A percentile compares a stretch with the other conserved stretches of the same genome.
Conservation (phyloP, 2,113 vertebrate genomes). For the Antidorcas marsupialis region DNA sequence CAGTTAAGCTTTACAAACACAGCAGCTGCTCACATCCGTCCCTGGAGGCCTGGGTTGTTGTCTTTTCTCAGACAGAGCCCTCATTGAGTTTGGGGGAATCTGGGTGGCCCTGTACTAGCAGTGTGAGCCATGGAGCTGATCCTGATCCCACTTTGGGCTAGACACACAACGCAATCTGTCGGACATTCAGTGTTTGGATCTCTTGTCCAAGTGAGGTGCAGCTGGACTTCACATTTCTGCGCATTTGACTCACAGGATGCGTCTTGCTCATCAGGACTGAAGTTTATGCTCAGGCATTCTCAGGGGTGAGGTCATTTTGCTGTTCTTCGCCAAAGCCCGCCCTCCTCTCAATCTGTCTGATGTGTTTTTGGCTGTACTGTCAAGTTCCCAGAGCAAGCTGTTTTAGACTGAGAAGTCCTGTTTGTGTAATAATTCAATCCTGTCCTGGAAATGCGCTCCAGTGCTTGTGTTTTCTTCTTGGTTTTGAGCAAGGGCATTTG, state of each 20-base stretch:
- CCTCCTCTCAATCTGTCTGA: slow-evolving; percentile 18
- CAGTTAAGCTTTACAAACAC: neutral
- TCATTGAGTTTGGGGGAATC: neutral
- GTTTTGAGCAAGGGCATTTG: neutral
- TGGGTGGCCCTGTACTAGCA: neutral
- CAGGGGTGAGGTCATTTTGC: slow-evolving; percentile 40
- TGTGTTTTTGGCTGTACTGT: neutral
- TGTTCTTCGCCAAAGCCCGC: neutral
- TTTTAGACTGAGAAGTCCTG: neutral
- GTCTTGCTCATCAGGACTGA: neutral
- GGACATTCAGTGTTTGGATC: neutral
- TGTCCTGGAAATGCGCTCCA: neutral
- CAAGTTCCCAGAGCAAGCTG: slow-evolving; percentile 43
- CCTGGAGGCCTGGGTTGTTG: neutral
- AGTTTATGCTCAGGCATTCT: neutral
- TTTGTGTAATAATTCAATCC: neutral
- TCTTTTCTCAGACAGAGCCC: slow-evolving; percentile 18
- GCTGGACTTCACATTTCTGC: neutral
- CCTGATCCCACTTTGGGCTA: neutral
- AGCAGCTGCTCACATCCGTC: slow-evolving; percentile 38
- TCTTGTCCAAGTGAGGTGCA: neutral
- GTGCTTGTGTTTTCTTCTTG: neutral
- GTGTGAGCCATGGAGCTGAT: fast-evolving
- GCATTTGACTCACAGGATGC: neutral
- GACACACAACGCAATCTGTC: neutral